Base-by-base conservation (phyloP, 2,113 vertebrate genomes). In the Amphilophus citrinellus region DNA sequence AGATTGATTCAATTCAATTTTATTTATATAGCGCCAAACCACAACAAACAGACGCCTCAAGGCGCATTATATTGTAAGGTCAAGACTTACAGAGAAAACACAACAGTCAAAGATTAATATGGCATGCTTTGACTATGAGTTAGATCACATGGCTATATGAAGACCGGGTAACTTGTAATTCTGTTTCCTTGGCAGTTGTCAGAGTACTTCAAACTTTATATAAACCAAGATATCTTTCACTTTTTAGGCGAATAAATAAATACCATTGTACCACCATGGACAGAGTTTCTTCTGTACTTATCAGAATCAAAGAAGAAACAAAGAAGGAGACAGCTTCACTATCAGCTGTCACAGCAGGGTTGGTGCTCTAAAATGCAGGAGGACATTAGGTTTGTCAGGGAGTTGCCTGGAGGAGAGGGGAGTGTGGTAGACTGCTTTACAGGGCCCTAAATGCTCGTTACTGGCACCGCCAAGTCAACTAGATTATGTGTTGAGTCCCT, bases 241-340 rank as follows among this genome's bases (percentile, higher is more conserved):
- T 39, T 39, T 39, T 39, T 39, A 39, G 37, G 37, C 37, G 37
- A 39, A 39, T 39, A 39, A 9, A 39, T 39, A 10, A 39, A 39
- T 39, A 39, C 37, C 9, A 39, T 39, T 2, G 2, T 39, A 79
- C 37, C 81, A 77, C 37, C 56, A 65, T 27, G 58, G 57, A 57
- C 57, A 84, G 47, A 24, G 8, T 24, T 17, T 13, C 22, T 32
- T 6, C 7, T n/a, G 20, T 10, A 39, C 57, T 76, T 80, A 61
- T 63, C 58, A 60, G 79, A 80, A 87, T 86, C 89, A 92, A 90
- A 90, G 65, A 66, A 82, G 87, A 80, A 88, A 87, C 89, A 93
- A 90, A 90, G 65, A 66, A 82, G 87, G 87, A 89, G 66, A 79
- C 90, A 86, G 77, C 86, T 92, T 79, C 78, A 58, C 22, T 79